These are phyloP conservation scores for Chaetura pelagica DNA, from an alignment of 2,113 vertebrate genomes.

Conservation along the genomic window DNA sequence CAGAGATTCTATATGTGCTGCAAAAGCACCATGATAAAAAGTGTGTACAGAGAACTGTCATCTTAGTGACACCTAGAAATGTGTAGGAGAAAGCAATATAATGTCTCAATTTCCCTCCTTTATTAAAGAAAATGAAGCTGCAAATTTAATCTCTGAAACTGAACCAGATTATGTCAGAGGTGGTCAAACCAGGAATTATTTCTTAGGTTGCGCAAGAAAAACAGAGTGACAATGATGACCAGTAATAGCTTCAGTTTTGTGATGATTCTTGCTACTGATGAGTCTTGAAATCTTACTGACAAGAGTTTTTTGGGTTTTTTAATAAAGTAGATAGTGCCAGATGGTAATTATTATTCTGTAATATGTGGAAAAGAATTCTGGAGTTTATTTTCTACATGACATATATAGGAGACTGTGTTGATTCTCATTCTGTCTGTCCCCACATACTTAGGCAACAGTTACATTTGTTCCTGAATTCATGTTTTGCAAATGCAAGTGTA, in stretches of 20 bases:
- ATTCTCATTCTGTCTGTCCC: background rate
- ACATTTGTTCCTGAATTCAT: background rate
- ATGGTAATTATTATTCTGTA: background rate
- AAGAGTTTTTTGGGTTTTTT: background rate
- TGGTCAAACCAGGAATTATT: background rate
- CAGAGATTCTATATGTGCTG: background rate
- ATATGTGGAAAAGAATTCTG: background rate
- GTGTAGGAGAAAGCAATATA: background rate
- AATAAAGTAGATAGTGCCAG: background rate
- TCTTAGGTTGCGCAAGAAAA: background rate
- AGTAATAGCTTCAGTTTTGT: background rate
- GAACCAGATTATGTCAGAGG: background rate
- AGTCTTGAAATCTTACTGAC: background rate
- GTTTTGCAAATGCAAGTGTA: background rate
- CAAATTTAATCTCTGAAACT: background rate
- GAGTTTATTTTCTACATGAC: background rate
- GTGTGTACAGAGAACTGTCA: background rate
- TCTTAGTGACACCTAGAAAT: background rate
- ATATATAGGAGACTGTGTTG: background rate
- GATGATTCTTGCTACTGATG: background rate
- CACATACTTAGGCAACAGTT: background rate
- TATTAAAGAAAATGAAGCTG: background rate
- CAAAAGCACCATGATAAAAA: background rate
- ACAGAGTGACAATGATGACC: background rate
- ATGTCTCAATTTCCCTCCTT: background rate